Percentiles rank a stretch among this genome's conserved stretches.
Conservation (phyloP, 2,797 vertebrate species). For the Gila robusta region DNA sequence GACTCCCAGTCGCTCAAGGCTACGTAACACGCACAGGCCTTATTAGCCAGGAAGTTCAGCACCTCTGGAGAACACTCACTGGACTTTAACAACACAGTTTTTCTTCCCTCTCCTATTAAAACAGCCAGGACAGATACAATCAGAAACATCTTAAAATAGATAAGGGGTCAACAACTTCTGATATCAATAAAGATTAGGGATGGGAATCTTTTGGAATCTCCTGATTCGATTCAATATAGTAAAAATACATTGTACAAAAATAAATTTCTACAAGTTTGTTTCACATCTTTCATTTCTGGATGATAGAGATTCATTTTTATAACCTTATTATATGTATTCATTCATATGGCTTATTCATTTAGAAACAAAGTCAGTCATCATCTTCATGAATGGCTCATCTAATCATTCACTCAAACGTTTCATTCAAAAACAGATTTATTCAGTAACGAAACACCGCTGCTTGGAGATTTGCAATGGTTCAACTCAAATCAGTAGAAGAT, state of each 20-base stretch:
- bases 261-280: not conserved
- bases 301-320: not conserved
- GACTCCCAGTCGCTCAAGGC: conserved; percentile 93
- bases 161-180: not conserved
- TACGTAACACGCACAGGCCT: conserved; percentile 94
- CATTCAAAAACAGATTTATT: not conserved
- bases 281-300: not conserved
- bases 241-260: not conserved
- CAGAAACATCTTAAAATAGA: not conserved
- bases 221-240: not conserved
- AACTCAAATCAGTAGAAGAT: not conserved
- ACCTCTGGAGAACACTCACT: conserved; percentile 92
- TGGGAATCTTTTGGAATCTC: not conserved
- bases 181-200: not conserved
- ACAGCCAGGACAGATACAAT: not conserved
- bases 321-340: not conserved
- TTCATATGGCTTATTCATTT: not conserved
- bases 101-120: conserved; percentile 87
- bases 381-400: not conserved
- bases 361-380: not conserved
- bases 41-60: conserved; percentile 94
- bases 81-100: conserved; percentile 92
- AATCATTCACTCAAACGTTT: not conserved
- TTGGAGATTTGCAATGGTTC: not conserved
- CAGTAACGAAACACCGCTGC: not conserved